These are phyloP conservation scores for Acanthiza pusilla DNA, from an alignment of 2,797 vertebrate genomes.

Conservation along the genomic window DNA sequence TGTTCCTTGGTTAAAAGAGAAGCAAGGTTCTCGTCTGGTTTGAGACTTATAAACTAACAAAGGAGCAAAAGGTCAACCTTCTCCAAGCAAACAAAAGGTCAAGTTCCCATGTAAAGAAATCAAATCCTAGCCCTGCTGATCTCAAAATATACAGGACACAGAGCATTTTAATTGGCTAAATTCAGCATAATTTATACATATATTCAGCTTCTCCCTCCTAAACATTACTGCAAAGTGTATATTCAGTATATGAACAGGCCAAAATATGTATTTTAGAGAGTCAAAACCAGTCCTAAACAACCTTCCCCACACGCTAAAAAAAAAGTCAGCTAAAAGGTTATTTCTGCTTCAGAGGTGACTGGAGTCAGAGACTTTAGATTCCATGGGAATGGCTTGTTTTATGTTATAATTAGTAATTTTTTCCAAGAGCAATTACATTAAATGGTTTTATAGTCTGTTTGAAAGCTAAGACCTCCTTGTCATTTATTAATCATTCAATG, in stretches of 20 bases:
- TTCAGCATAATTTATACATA: not conserved
- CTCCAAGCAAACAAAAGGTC: slow-evolving; percentile 71
- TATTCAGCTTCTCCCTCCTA: not conserved
- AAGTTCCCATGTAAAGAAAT: slow-evolving; percentile 74
- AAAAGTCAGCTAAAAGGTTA: not conserved
- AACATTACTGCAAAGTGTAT: not conserved
- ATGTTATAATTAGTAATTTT: not conserved
- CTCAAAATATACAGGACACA: slow-evolving; percentile 51
- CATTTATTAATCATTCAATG: not conserved
- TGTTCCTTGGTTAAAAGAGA: slow-evolving; percentile 44
- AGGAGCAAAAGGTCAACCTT: slow-evolving; percentile 68
- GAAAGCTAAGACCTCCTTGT: not conserved
- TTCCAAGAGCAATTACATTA: slow-evolving; percentile 11
- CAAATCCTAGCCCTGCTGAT: slow-evolving; percentile 58
- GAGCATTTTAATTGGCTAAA: slow-evolving; percentile 9
- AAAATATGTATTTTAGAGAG: not conserved
- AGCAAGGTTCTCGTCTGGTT: not conserved
- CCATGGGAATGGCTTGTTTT: slow-evolving; percentile 18
- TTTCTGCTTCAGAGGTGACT: slow-evolving; percentile 12
- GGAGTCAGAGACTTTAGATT: not conserved
- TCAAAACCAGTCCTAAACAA: not conserved
- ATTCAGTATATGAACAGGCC: not conserved
- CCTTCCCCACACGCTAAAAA: not conserved
- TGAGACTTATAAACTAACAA: slow-evolving; percentile 60
- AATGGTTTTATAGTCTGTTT: not conserved